phyloP scores from a whole-genome alignment of 2,113 vertebrate genomes.

The Megaleporinus macrocephalus region DNA sequence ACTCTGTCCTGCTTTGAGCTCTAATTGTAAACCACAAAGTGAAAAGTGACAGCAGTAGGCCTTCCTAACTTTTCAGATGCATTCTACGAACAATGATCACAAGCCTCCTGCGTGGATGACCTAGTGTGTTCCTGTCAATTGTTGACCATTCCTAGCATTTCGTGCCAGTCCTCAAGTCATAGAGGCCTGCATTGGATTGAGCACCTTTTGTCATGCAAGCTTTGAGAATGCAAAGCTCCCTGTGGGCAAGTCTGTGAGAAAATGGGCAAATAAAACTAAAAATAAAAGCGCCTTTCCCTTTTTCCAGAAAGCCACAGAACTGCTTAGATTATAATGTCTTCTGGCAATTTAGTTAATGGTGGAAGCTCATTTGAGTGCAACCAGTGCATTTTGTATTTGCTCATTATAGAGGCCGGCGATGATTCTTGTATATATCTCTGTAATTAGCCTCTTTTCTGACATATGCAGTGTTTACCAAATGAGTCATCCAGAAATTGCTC shows the following conservation, averaged over 20 bases:
- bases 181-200: constrained; percentile 27
- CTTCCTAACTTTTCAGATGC: constrained; percentile 35
- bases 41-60: constrained; percentile 20
- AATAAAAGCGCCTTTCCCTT: not conserved
- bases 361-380: not conserved
- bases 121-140: constrained; percentile 50
- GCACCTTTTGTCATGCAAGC: constrained; percentile 41
- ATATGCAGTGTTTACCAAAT: constrained; percentile 11
- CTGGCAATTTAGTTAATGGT: not conserved
- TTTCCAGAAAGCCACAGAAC: constrained; percentile 6
- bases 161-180: constrained; percentile 39
- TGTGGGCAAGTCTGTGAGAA: not conserved
- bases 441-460: not conserved
- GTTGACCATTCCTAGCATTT: constrained; percentile 44
- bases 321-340: constrained; percentile 5
- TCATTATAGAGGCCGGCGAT: not conserved
- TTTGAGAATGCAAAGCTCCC: constrained; percentile 7
- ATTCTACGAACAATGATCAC: constrained; percentile 35
- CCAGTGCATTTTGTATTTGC: constrained; percentile 5
- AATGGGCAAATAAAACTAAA: not conserved
- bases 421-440: not conserved
- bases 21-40: constrained; percentile 1
- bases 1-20: not conserved
- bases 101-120: constrained; percentile 31
- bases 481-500: not conserved